Base-by-base conservation (phyloP, 2,888 invertebrate species). In the Odontocerum albicorne region DNA sequence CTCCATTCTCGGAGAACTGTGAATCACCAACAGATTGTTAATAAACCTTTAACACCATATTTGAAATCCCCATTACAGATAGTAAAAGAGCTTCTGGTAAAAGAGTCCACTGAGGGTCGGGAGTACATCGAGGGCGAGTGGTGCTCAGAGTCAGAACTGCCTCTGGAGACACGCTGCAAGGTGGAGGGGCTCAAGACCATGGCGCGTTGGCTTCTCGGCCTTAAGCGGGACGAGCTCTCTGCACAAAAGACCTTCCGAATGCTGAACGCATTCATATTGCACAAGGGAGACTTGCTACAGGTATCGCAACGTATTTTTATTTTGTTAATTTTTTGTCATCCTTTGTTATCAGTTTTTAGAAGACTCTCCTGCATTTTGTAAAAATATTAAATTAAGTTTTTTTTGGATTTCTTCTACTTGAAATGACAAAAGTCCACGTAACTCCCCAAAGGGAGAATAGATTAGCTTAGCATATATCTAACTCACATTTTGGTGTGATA, bases 131-230 rank as follows among this genome's bases (percentile, higher is more conserved):
- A 80, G 0, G 74, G 72, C 1, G 84, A 84, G 33, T 96, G 96
- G 96, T 93, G 93, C 69, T 71, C 82, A 0, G 93, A 95, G 67
- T 88, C 91, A 3, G 85, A 90, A 49, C 75, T 97, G 19, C 94
- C 96, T 0, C 90, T 92, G 64, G 95, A 95, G 70, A 96, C 96
- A 0, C 80, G 88, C 32, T 92, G 92, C 74, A 95, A 96, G 77
- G 84, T 96, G 57, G 95, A 96, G 72, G 96, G 92, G 0, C 82
- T 97, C 65, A 98, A 98, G 73, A 88, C 96, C 60, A 94, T 98
- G 89, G 96, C 96, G 0, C 85, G 97, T 40, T 97, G 97, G 96
- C 75, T 97, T 35, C 76, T 96, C 31, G 97, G 97, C 0, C 75
- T 96, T 47, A 94, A 93, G 72, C 86, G 86, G 56, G 93, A 94